These are phyloP conservation scores for Diplazon laetatorius DNA, from an alignment of 2,888 invertebrate genomes.

Conservation along the genomic window DNA sequence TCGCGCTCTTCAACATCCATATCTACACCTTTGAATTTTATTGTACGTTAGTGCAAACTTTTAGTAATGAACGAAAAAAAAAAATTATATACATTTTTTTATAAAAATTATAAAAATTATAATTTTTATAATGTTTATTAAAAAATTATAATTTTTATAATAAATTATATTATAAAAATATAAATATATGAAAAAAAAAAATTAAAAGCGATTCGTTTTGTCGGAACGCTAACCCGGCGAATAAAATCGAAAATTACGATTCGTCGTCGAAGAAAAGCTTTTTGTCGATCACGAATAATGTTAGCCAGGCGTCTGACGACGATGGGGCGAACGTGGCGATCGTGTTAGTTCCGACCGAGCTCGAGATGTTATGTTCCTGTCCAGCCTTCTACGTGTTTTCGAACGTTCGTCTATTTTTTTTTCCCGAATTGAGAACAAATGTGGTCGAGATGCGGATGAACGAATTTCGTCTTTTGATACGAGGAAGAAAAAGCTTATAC, in stretches of 20 bases:
- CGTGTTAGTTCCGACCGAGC: slow-evolving; percentile 13
- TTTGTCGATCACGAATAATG: neutral
- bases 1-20: too few species aligned
- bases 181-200: too few species aligned
- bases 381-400: slow-evolving; percentile 14
- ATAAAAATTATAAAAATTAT: too few species aligned
- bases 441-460: neutral
- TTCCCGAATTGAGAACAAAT: neutral
- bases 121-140: too few species aligned
- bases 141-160: too few species aligned
- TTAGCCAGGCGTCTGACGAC: neutral
- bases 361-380: slow-evolving; percentile 6
- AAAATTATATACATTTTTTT: too few species aligned
- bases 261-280: neutral
- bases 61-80: too few species aligned
- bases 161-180: too few species aligned
- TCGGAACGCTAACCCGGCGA: neutral
- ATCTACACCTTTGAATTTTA: too few species aligned
- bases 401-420: neutral
- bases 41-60: too few species aligned
- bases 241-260: neutral
- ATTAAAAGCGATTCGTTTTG: neutral
- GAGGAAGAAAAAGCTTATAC: neutral
- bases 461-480: neutral
- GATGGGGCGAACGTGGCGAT: neutral